Evolutionary conservation across 2,888 invertebrate genomes (phyloP), one percentile per base, ranked within the genome.

Genomic region (Parnassius mnemosyne): DNA sequence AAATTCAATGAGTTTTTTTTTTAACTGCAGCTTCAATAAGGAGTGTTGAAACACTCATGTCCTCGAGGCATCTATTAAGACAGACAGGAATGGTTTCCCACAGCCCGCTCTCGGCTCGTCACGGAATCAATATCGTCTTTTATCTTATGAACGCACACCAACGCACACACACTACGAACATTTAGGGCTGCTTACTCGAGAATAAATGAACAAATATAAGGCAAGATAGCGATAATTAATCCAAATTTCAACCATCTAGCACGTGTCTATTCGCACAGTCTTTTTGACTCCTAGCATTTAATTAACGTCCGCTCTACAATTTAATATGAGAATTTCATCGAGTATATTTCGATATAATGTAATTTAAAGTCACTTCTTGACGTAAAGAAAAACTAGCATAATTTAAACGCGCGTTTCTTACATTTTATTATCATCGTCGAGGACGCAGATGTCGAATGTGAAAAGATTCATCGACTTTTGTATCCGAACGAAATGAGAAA

Each of bases 61-160:
- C 85, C 88, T 86, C 81, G 74, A 82, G 88, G 85, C 85, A 84
- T 75, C 83, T 84, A 87, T 87, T 87, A 87, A 83, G 79, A 55
- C 78, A 80, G 84, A 81, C 87, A 84, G 84, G 84, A 84, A 87
- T 87, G 83, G 84, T 83, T 90, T 90, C 90, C 87, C 90, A 90
- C 89, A 87, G 87, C 83, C 77, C 83, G 85, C 81, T 78, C 83
- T 79, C 82, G 77, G 77, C 83, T 84, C 89, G 89, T 88, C 88
- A 90, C 89, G 89, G 86, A 90, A 90, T 90, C 90, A 89, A 90
- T 90, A 90, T 87, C 85, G 84, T 82, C 88, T 90, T 89, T 89
- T 91, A 90, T 90, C 87, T 90, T 85, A 84, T 80, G 81, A 85
- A 71, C 75, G 69, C 74, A 75, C 72, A 73, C 51, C 44, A 73